Evolutionary conservation across 2,888 invertebrate species (phyloP).

Genomic region (Microctonus aethiopoides): DNA sequence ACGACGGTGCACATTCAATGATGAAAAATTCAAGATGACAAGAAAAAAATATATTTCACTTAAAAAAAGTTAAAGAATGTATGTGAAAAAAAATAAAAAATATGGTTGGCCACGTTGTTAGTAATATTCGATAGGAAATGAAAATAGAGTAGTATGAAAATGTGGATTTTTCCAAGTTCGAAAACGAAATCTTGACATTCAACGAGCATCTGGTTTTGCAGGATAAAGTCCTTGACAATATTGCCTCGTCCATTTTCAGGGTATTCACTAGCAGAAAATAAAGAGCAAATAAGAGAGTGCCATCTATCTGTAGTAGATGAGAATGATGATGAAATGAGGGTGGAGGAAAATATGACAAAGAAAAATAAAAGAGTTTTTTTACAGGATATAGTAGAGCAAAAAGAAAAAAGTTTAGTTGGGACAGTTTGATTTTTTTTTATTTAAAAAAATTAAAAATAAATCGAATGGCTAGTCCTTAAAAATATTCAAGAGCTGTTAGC

Average conservation of each 20-base stretch:
- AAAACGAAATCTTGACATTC: slow-evolving; percentile 28
- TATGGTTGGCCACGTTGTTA: slow-evolving; percentile 16
- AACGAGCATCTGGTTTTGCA: slow-evolving; percentile 22
- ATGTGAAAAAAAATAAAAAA: background rate
- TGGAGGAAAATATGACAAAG: background rate
- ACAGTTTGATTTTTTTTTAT: background rate
- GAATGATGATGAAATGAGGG: background rate
- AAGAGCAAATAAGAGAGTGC: slow-evolving; percentile 5
- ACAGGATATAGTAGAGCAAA: background rate
- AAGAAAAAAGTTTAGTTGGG: background rate
- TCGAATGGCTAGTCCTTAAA: background rate
- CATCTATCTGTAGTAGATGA: background rate
- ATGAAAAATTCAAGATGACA: slow-evolving; percentile 22
- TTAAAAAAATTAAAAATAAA: slow-evolving; percentile 14
- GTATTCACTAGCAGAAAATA: background rate
- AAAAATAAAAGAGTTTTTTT: background rate
- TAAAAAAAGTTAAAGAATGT: background rate
- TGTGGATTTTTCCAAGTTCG: background rate
- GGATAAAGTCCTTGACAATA: slow-evolving; percentile 25
- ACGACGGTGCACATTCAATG: background rate
- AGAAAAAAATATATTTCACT: slow-evolving; percentile 18
- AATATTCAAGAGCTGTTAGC: background rate
- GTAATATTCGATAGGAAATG: slow-evolving; percentile 25
- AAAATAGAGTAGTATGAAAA: slow-evolving; percentile 16
- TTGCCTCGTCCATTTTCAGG: slow-evolving; percentile 28